Evolutionary conservation across 30 jellyfish, hydroid and myxozoan species (phyloP), one percentile per base, ranked within the genome.

Genomic region (Aurelia aurita complex sp. Pacific): DNA sequence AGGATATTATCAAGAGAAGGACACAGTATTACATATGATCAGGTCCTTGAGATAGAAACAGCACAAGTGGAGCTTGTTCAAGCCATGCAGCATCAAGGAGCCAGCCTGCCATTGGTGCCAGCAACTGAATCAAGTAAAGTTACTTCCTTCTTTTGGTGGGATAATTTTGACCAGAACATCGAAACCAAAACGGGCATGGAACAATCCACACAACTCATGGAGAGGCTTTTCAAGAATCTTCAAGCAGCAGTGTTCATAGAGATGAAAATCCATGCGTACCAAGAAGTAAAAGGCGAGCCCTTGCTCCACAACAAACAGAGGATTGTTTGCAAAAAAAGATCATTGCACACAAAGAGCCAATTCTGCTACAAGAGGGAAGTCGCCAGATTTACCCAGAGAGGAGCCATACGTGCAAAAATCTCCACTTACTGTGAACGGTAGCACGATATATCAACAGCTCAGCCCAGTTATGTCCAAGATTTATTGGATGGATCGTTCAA

Each of bases 401-500:
- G 2, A 61, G 17, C 18, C 17, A 12, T 15, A 8, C 23, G 17
- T 50, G 51, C 55, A 18, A 6, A 74, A 74, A 50, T 54, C 84
- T 74, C 33, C 84, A 29, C 19, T 18, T 18, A 19, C 34, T 74
- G 51, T 74, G 84, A 73, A 13, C 51, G 29, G 40, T 59, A 16
- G 51, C 55, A 12, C 71, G 84, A 15, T 13, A 74, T 74, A 15
- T 74, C 12, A 50, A 50, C 71, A 29, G 67, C 32, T 5, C 1
- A 15, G 59, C 57, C 3, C 74, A 76, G 23, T 3, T 40, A 15
- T 12, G 55, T 46, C 76, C 92, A 13, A 79, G 86, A 40, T 83
- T 83, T 71, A 79, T 83, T 59, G 92, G 86, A 13, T 83, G 85
- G 86, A 69, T 83, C 14, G 53, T 36, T 4, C 46, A 18, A 9